These are phyloP conservation scores for Zaprionus taronus DNA, from an alignment of 1,140 invertebrate species.

Conservation along the genomic window DNA sequence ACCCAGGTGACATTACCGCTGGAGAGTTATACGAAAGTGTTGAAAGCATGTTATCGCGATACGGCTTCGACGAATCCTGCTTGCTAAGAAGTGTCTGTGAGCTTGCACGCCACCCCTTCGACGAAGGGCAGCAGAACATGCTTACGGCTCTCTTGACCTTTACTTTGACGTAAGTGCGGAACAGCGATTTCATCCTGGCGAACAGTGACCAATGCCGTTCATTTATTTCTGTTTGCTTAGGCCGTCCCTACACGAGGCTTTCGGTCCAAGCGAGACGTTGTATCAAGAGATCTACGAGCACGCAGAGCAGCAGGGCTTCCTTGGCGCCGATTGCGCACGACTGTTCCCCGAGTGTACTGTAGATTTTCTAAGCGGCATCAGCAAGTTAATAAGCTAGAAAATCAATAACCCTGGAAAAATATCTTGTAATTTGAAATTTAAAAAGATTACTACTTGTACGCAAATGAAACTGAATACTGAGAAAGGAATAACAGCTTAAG, in stretches of 20 bases:
- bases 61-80: slow-evolving; percentile 64
- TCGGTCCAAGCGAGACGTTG: slow-evolving; percentile 56
- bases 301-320: slow-evolving; percentile 68
- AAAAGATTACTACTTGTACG: neutral
- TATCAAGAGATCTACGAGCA: slow-evolving; percentile 65
- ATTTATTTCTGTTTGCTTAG: slow-evolving; percentile 33
- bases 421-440: neutral
- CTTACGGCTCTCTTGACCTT: slow-evolving; percentile 74
- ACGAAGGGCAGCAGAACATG: slow-evolving; percentile 59
- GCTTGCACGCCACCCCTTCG: slow-evolving; percentile 64
- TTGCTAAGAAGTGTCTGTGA: slow-evolving; percentile 64
- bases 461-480: neutral
- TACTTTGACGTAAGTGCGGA: slow-evolving; percentile 68
- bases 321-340: slow-evolving; percentile 55
- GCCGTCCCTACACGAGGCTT: slow-evolving; percentile 74
- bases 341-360: slow-evolving; percentile 62
- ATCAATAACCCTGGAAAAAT: neutral
- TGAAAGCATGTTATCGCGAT: slow-evolving; percentile 45
- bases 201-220: neutral
- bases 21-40: slow-evolving; percentile 62
- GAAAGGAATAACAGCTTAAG: neutral
- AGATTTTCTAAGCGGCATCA: slow-evolving; percentile 64
- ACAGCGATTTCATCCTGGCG: neutral
- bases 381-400: slow-evolving; percentile 51
- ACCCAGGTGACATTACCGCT: slow-evolving; percentile 60